Percentiles rank a stretch among this genome's conserved stretches.
These are phyloP conservation scores for Dasypogon diadema DNA, from an alignment of 2,888 invertebrate genomes.

Conservation along the genomic window DNA sequence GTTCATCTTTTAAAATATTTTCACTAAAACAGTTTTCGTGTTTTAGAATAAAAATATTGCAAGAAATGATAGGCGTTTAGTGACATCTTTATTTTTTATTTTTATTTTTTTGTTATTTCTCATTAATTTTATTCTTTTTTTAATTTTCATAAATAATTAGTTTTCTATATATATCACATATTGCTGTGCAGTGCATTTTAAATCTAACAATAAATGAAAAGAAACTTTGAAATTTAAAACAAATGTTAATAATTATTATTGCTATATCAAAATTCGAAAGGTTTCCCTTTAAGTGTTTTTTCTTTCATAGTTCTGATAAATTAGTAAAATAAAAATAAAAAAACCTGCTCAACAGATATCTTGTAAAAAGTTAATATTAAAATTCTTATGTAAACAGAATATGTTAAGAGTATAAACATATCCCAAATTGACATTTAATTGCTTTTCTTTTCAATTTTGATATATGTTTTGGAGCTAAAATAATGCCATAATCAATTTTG, in stretches of 20 bases:
- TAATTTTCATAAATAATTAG: not conserved
- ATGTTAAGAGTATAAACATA: constrained; percentile 34
- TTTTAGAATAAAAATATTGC: constrained; percentile 34
- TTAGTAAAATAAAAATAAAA: too few species aligned
- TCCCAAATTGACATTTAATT: constrained; percentile 38
- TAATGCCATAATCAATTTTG: not conserved
- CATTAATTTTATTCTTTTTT: constrained; percentile 21
- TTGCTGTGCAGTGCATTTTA: constrained; percentile 49
- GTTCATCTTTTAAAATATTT: constrained; percentile 31
- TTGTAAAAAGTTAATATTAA: too few species aligned
- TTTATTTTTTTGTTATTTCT: constrained; percentile 20
- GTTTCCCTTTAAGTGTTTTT: not conserved
- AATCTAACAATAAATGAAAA: constrained; percentile 23
- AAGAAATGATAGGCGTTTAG: constrained; percentile 33
- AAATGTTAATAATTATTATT: constrained; percentile 1
- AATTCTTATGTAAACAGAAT: not conserved
- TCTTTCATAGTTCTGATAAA: too few species aligned
- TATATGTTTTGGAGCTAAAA: constrained; percentile 15
- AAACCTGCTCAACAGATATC: too few species aligned
- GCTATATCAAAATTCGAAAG: constrained; percentile 22
- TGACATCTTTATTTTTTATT: constrained; percentile 34
- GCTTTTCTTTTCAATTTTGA: constrained; percentile 34
- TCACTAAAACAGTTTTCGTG: constrained; percentile 7
- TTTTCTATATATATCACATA: constrained; percentile 39
- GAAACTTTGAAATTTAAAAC: not conserved